Base-by-base conservation (phyloP, 2,888 invertebrate species). In the Amaurobius ferox region DNA sequence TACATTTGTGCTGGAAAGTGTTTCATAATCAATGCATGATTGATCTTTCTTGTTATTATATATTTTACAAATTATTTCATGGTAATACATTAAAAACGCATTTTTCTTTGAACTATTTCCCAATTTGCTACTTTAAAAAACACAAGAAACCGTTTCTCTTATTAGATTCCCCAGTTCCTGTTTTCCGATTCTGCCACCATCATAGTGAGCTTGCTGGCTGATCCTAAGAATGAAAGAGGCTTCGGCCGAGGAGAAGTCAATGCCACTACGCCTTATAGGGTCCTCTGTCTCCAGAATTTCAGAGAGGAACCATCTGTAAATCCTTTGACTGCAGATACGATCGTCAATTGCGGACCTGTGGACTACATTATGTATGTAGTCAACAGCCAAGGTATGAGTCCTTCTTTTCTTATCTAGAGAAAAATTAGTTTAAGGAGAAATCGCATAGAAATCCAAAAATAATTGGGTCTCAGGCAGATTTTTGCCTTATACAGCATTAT, bases 191-290 rank as follows among this genome's bases (percentile, higher is more conserved):
- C 88, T 29, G 80, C 89, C 0, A 79, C 76, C 1, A 73, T 89
- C n/a, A 86, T 79, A 7, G 80, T 89, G 30, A 89, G 88, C 9
- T 39, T 89, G 1, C 62, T 88, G 26, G 88, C 88, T 6, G 89
- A 89, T 73, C 89, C 89, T 28, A 68, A 81, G 9, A 88, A 89
- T 61, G 77, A 85, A 26, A 79, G 89, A 9, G 88, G 88, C 3
- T 89, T 88, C 66, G 89, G 89, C 0, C 72, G 79, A 28, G 88
- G 88, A 2, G 88, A 88, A 30, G 78, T 81, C 1, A 79, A 80
- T 19, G 85, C 88, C 3, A 86, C 88, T 0, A 88, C 88, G 6
- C 89, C 88, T 0, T 89, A 88, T 71, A 78, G 88, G 19, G 78
- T 89, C 7, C 71, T 88, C 0, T 89, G 89, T n/a, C 62, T 83